Base-by-base conservation (phyloP, 2,797 vertebrate species). In the Melanotaenia boesemani region DNA sequence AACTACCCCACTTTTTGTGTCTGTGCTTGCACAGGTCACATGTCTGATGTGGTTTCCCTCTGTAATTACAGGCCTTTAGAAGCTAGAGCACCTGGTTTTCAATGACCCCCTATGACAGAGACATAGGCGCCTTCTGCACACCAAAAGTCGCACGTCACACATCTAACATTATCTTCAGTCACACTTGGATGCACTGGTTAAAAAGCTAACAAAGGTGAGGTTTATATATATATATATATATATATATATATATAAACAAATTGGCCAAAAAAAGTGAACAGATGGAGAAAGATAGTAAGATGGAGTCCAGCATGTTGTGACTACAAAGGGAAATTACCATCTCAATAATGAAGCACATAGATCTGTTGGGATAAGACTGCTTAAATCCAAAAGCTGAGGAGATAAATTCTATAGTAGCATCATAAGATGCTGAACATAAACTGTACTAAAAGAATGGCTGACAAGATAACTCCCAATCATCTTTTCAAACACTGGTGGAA, bases 31-130 rank as follows among this genome's bases (percentile, higher is more conserved):
- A 67, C 63, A 61, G 80, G 81, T 85, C 77, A 83, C 68, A 82
- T 74, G 78, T 90, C 84, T 92, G 91, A 92, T 93, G 90, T 92
- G 89, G 90, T 89, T 88, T 85, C 72, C 46, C 82, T 78, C 82
- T 86, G 83, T 91, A 88, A 92, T 92, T 93, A 91, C 77, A 77
- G 75, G 76, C 81, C 88, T 88, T 92, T 81, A 89, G 86, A 92
- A 90, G 88, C 76, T 74, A 73, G 70, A 73, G 84, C 91, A 93
- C 91, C 92, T 93, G 91, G 90, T 83, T 86, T 75, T 90, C 77
- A 90, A 91, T 84, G 76, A 85, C 72, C 86, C 84, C 86, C 80
- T 78, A 84, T 90, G 87, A 77, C 83, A 89, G 77, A 73, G 64
- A 77, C 52, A 65, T 77, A 86, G 82, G 85, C 74, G 54, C 65